Conservation (phyloP, 2,797 vertebrate genomes). For the Threskiornis aethiopicus region DNA sequence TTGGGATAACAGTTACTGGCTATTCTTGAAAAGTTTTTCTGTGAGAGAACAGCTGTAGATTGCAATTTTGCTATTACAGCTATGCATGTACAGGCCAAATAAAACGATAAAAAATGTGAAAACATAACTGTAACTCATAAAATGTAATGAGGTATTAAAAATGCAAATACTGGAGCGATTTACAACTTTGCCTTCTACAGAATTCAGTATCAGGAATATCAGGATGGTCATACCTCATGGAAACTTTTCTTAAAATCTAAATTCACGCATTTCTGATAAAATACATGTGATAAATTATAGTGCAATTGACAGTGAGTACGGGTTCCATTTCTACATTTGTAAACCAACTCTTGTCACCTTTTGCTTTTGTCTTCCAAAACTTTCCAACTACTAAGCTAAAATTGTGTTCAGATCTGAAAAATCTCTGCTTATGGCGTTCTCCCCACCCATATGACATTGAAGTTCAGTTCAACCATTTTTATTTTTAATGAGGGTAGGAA, state of each 20-base stretch:
- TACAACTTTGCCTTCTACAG: background rate
- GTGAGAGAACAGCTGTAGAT: background rate
- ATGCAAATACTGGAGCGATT: background rate
- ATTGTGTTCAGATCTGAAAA: background rate
- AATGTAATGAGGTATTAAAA: slow-evolving; percentile 48
- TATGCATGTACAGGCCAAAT: background rate
- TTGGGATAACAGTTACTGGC: background rate
- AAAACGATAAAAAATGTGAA: background rate
- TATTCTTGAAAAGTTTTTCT: background rate
- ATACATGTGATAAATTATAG: background rate
- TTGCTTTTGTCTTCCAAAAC: background rate
- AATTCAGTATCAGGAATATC: background rate
- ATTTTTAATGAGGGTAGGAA: background rate
- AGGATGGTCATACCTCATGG: background rate
- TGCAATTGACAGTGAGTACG: background rate
- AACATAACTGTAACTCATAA: slow-evolving; percentile 29
- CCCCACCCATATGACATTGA: background rate
- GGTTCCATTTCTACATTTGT: background rate
- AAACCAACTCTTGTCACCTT: background rate
- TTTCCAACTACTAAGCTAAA: background rate
- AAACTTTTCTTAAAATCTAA: background rate
- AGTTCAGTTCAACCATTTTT: background rate
- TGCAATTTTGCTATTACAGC: background rate
- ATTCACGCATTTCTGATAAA: background rate
- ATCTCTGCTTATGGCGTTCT: background rate